Conservation (phyloP, 1,140 invertebrate genomes). For the Ostrea edulis region DNA sequence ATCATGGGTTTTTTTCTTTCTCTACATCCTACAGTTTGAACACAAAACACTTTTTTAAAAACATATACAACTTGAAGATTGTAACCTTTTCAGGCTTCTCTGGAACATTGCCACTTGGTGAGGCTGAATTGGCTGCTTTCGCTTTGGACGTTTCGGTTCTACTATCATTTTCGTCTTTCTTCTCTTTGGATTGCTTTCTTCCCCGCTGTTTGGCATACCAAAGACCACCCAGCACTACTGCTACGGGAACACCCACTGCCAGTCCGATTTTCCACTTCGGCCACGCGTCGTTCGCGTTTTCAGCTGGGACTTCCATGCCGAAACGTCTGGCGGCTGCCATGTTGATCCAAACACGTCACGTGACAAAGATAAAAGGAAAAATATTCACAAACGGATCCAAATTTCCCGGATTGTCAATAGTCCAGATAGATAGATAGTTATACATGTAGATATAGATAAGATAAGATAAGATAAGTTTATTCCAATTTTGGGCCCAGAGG, state of each 20-base stretch:
- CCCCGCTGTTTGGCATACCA: constrained; percentile 85
- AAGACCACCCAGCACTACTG: constrained; percentile 87
- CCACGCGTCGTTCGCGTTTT: constrained; percentile 69
- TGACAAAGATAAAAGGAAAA: not conserved
- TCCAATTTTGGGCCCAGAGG: too few species aligned
- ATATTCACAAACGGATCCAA: not conserved
- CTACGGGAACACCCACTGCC: constrained; percentile 89
- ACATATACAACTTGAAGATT: not conserved
- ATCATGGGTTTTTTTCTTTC: not conserved
- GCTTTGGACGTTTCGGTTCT: constrained; percentile 16
- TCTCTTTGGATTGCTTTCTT: constrained; percentile 46
- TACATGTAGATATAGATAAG: too few species aligned
- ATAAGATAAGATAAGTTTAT: too few species aligned
- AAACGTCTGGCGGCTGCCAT: constrained; percentile 31
- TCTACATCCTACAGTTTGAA: not conserved
- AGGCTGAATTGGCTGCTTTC: constrained; percentile 47
- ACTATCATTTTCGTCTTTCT: constrained; percentile 43
- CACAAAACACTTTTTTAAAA: not conserved
- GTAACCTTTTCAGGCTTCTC: constrained; percentile 22
- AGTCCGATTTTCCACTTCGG: constrained; percentile 89
- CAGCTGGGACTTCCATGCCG: constrained; percentile 30
- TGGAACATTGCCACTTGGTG: not conserved
- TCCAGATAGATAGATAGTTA: too few species aligned
- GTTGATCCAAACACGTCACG: constrained; percentile 23
- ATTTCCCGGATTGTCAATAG: constrained; percentile 12